Percentiles rank a stretch among this genome's conserved stretches.
phyloP scores from a whole-genome alignment of 2,888 invertebrate species.

The Epistrophe grossulariae region DNA sequence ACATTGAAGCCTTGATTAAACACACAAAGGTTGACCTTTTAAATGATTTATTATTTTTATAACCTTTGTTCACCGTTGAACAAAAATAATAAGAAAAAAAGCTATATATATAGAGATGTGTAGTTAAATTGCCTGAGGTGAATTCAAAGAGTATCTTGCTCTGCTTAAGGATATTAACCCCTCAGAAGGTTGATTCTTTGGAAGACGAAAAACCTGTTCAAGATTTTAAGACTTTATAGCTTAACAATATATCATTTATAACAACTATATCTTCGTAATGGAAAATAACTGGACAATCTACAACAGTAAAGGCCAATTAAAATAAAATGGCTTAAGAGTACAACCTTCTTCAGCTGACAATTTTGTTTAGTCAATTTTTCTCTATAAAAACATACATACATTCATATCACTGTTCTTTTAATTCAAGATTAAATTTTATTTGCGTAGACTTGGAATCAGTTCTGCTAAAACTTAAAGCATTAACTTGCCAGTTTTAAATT shows the following conservation, averaged over 20 bases:
- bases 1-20: constrained; percentile 16
- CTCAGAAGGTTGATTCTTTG: constrained; percentile 4
- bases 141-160: background rate
- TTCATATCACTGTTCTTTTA: too few species aligned
- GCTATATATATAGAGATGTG: background rate
- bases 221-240: background rate
- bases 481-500: too few species aligned
- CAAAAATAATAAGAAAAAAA: background rate
- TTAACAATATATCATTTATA: background rate
- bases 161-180: constrained; percentile 11
- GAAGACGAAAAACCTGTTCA: constrained; percentile 7
- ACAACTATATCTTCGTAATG: background rate
- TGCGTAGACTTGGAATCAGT: too few species aligned
- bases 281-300: constrained; percentile 15
- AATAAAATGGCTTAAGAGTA: background rate
- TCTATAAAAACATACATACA: too few species aligned
- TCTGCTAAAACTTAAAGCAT: too few species aligned
- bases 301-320: background rate
- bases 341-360: too few species aligned
- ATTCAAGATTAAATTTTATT: too few species aligned
- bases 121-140: background rate
- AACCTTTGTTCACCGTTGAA: background rate
- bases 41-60: constrained; percentile 1
- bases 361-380: too few species aligned
- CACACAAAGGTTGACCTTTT: constrained; percentile 14